Evolutionary conservation across 2,113 vertebrate genomes (phyloP).

Genomic region (Chauna torquata): DNA sequence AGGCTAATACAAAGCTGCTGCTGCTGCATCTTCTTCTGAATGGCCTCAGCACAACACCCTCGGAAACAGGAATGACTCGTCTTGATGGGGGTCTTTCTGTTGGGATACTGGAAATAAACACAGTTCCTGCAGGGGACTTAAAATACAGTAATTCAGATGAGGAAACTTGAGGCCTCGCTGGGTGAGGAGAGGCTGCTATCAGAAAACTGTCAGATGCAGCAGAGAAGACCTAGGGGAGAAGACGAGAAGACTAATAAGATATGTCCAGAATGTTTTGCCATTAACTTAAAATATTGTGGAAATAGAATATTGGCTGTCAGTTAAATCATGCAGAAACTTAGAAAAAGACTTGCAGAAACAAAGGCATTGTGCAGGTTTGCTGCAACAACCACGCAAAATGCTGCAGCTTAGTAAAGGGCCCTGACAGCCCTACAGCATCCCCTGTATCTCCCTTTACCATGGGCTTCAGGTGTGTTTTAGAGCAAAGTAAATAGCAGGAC

Average conservation of each 20-base stretch:
- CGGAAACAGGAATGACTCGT: conserved; percentile 68
- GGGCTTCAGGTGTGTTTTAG: background rate
- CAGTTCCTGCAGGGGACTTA: conserved; percentile 60
- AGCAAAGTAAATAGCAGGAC: background rate
- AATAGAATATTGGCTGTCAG: conserved; percentile 54
- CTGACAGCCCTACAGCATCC: background rate
- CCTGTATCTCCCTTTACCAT: background rate
- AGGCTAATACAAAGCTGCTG: conserved; percentile 21
- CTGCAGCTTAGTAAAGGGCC: background rate
- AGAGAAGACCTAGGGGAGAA: conserved; percentile 50
- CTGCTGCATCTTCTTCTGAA: conserved; percentile 36
- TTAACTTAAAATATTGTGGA: conserved; percentile 62
- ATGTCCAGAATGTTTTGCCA: conserved; percentile 48
- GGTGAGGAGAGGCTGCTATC: conserved; percentile 32
- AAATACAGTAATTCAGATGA: conserved; percentile 57
- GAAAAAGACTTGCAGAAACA: conserved; percentile 30
- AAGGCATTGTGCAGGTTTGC: background rate
- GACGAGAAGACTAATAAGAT: conserved; percentile 57
- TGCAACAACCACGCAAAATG: background rate
- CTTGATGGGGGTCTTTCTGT: conserved; percentile 64
- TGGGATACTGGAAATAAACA: conserved; percentile 66
- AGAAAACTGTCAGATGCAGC: conserved; percentile 47
- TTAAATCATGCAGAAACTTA: conserved; percentile 44
- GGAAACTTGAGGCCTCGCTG: conserved; percentile 44
- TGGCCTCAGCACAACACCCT: conserved; percentile 38